Evolutionary conservation across 2,797 vertebrate genomes (phyloP), one percentile per base, ranked within the genome.

Genomic region (Esox masquinongy): DNA sequence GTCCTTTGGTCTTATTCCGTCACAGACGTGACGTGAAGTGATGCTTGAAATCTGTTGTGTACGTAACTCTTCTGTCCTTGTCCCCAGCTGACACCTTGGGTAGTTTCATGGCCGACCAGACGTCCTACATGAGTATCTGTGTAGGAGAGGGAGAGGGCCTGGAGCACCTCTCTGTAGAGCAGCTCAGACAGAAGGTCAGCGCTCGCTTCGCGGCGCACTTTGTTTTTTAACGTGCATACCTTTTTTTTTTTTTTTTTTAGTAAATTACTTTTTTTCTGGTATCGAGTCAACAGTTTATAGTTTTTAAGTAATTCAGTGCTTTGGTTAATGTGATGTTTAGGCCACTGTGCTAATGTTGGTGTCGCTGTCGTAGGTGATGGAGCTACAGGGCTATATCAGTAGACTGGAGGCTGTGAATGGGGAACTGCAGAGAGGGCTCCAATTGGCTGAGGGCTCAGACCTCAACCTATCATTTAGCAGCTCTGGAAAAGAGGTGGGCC

Each of bases 111-210:
- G 96, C 96, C 3, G 97, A 99, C 85, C 97, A 98, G 89, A 99
- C 98, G 0, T 98, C 98, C 64, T 99, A 99, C 53, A 95, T 99
- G 93, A 99, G 97, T 82, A 98, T 99, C 87, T 98, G 96, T 88
- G 91, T 98, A 73, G 94, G 93, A 76, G 96, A 96, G 22, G 90
- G 82, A 71, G 89, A 94, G 63, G 93, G 95, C 78, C 82, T 94
- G 78, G 93, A 95, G 49, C 93, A 92, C 64, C 93, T 97, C 53
- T 95, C 95, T 81, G 82, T 93, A 74, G 91, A 95, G 85, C 96
- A 98, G 82, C 96, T 99, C 77, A 94, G 88, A 86, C 89, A 94
- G 80, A 98, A 96, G 96, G 97, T 97, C 89, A 70, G 47, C 34
- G 9, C 3, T 15, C 22, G 24, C 31, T n/a, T 8, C 15, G 29